Percentiles rank a stretch among this genome's conserved stretches.
phyloP scores from a whole-genome alignment of 2,113 vertebrate species.

The Anarhynchus alexandrinus region DNA sequence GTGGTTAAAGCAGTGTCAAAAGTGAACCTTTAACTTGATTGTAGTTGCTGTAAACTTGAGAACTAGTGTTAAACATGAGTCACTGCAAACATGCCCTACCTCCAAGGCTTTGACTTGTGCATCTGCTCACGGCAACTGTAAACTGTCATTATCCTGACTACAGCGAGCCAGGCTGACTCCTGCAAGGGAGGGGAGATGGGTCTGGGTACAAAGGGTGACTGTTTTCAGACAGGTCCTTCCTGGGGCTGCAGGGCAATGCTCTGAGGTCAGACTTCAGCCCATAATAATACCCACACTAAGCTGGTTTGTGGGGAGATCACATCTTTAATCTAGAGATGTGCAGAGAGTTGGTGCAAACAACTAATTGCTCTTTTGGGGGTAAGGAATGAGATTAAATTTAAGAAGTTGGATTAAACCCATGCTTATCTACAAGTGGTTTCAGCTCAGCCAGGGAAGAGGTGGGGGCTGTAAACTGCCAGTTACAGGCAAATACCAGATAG shows the following conservation, averaged over 20 bases:
- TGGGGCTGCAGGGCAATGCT: neutral
- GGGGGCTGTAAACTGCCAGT: neutral
- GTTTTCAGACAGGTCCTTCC: neutral
- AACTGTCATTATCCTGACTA: neutral
- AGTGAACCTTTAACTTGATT: neutral
- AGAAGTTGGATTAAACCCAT: neutral
- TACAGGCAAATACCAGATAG: neutral
- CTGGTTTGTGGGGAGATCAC: neutral
- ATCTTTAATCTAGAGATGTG: neutral
- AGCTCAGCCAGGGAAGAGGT: neutral
- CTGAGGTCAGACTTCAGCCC: neutral
- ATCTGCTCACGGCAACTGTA: neutral
- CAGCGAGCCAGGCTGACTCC: neutral
- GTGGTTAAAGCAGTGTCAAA: neutral
- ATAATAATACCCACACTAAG: neutral
- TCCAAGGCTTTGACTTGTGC: conserved; percentile 7
- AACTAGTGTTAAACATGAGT: conserved; percentile 6
- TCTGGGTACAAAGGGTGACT: neutral
- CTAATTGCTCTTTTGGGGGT: neutral
- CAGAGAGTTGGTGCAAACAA: neutral
- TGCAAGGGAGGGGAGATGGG: neutral
- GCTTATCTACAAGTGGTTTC: neutral
- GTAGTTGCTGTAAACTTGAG: conserved; percentile 25
- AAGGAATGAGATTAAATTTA: neutral
- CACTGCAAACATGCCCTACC: conserved; percentile 10